phyloP scores from a whole-genome alignment of 1,140 invertebrate genomes.

The Nixonia krombeini region DNA sequence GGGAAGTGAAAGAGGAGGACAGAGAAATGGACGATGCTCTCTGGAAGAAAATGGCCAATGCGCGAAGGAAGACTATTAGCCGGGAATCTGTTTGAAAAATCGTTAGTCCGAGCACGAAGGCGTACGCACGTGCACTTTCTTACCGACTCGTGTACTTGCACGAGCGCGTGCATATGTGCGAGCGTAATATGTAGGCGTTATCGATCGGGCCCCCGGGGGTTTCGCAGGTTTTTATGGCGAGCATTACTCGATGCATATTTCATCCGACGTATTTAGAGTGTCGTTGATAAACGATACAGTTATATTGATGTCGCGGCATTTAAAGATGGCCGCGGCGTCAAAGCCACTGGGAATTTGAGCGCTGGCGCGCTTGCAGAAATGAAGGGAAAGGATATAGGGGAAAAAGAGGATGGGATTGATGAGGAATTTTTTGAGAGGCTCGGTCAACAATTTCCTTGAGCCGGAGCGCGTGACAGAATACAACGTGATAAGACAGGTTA shows the following conservation, averaged over 20 bases:
- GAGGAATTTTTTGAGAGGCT: not conserved
- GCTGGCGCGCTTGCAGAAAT: not conserved
- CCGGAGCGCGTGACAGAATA: not conserved
- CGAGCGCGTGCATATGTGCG: constrained; percentile 18
- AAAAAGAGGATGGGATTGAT: not conserved
- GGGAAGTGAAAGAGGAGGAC: too few relatives aligned
- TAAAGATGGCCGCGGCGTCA: constrained; percentile 32
- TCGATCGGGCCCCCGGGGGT: constrained; percentile 46
- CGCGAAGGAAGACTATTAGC: constrained; percentile 44
- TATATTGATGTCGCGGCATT: constrained; percentile 43
- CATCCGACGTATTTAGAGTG: constrained; percentile 48
- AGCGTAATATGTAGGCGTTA: constrained; percentile 46
- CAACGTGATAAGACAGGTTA: not conserved
- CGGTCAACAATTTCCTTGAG: not conserved
- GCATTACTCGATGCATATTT: constrained; percentile 47
- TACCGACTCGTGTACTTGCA: constrained; percentile 36
- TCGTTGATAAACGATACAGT: constrained; percentile 54
- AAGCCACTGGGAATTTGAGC: not conserved
- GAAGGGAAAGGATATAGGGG: not conserved
- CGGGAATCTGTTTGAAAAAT: constrained; percentile 49
- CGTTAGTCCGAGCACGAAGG: constrained; percentile 37
- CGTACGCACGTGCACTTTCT: constrained; percentile 40
- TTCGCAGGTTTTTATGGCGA: constrained; percentile 36
- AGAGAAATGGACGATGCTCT: too few relatives aligned
- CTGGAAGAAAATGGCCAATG: constrained; percentile 28